phyloP scores from a whole-genome alignment of 2,113 vertebrate genomes.

The Trachemys scripta region DNA sequence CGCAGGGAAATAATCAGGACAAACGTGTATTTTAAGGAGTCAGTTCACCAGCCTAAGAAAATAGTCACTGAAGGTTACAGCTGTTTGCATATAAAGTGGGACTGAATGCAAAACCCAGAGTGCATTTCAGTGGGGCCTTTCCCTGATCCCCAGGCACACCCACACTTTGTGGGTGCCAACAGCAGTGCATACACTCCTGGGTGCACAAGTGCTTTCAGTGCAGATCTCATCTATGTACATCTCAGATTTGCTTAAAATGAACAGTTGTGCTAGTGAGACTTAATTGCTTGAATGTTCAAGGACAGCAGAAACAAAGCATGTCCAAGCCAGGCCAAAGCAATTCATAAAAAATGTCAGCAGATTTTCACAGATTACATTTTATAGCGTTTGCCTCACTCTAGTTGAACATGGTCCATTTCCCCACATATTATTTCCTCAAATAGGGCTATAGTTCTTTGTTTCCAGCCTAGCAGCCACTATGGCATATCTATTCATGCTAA shows the following conservation, averaged over 20 bases:
- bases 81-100: not conserved
- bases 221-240: not conserved
- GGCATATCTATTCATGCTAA: not conserved
- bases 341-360: not conserved
- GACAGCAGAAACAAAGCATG: not conserved
- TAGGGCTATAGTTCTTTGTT: not conserved
- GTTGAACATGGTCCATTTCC: not conserved
- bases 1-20: not conserved
- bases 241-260: not conserved
- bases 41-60: not conserved
- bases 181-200: fast-evolving
- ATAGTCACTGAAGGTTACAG: not conserved
- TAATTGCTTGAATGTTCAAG: not conserved
- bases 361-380: not conserved
- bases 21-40: conserved; percentile 8
- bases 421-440: not conserved
- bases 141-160: fast-evolving
- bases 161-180: not conserved
- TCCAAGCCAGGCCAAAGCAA: not conserved
- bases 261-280: not conserved
- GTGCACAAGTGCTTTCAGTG: not conserved
- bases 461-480: not conserved
- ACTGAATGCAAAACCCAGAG: not conserved
- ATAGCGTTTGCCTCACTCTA: not conserved
- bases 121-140: not conserved